Base-by-base conservation (phyloP, 2,888 invertebrate genomes). In the Agrotis puta region DNA sequence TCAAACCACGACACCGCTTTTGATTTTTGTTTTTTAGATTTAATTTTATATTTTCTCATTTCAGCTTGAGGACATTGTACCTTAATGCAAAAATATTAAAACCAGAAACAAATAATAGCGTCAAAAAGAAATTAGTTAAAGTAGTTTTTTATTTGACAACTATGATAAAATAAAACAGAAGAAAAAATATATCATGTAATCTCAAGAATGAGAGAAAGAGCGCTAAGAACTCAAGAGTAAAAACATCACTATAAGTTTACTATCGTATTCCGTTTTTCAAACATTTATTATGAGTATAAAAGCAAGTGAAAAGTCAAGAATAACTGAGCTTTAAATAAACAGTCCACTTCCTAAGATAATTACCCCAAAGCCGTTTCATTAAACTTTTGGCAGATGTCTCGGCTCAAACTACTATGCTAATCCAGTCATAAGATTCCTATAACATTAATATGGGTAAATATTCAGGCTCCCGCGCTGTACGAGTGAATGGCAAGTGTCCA, bases 401-500 rank as follows among this genome's bases (percentile, higher is more conserved):
- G 33, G 67, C 24, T 48, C 33, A 53, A 68, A 68, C 62, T 39
- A 39, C 45, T 70, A 79, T 79, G 74, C 45, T 79, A 74, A 79
- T 70, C 63, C 53, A 53, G 66, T 61, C 45, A 64, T 47, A 50
- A 64, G 45, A 57, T 53, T 70, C 2, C 51, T 54, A 14, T 47
- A 56, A 67, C 58, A 68, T 65, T 62, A 70, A 70, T 61, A 59
- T 64, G 69, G 61, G 27, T 47, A 64, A 54, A 54, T 69, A 64
- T 71, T 58, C 64, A 50, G 53, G 24, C 33, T 43, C 22, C 45
- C 54, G 39, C 53, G 59, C 53, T 51, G 9, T 63, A 39, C 45
- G 47, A 71, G 47, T 59, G 62, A 50, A 63, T 83, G 83, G 83
- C 83, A 74, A 56, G 48, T 20, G 51, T 74, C 81, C 83, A 83